Conservation (phyloP, 1,140 invertebrate species). For the Ericerus pela region DNA sequence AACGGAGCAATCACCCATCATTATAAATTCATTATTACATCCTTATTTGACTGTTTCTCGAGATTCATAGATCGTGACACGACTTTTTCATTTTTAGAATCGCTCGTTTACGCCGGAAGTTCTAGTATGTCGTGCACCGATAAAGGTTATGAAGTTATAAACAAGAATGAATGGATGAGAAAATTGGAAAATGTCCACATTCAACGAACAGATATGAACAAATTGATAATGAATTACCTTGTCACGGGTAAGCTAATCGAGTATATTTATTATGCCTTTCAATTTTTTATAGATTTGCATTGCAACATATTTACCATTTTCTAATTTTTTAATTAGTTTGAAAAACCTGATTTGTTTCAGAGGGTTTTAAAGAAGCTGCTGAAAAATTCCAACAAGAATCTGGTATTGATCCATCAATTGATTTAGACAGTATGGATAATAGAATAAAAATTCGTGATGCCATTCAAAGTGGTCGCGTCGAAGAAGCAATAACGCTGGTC, state of each 20-base stretch:
- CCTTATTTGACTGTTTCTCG: too few relatives aligned
- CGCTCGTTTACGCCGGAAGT: too few relatives aligned
- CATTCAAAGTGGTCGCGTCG: conserved; percentile 82
- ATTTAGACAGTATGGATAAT: conserved; percentile 79
- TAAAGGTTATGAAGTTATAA: conserved; percentile 18
- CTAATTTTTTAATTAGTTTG: background rate
- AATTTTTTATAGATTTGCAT: background rate
- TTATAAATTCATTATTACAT: too few relatives aligned
- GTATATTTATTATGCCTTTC: background rate
- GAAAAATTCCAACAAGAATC: conserved; percentile 93
- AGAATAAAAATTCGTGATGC: conserved; percentile 88
- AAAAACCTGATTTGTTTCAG: conserved; percentile 36
- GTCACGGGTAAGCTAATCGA: conserved; percentile 59
- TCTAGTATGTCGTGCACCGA: conserved; percentile 18
- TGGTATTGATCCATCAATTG: conserved; percentile 68
- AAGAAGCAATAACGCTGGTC: conserved; percentile 83
- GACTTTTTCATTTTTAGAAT: too few relatives aligned
- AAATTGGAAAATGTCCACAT: conserved; percentile 63
- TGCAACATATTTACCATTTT: background rate
- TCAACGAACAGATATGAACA: conserved; percentile 84
- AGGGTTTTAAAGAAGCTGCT: conserved; percentile 95
- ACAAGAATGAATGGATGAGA: conserved; percentile 49
- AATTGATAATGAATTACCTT: conserved; percentile 96
- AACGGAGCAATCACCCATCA: too few relatives aligned
- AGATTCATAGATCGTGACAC: too few relatives aligned